Percentiles rank a stretch among this genome's conserved stretches.
Conservation (phyloP, 37 sponge, comb jelly and placozoan genomes). For the Haliclona indistincta region DNA sequence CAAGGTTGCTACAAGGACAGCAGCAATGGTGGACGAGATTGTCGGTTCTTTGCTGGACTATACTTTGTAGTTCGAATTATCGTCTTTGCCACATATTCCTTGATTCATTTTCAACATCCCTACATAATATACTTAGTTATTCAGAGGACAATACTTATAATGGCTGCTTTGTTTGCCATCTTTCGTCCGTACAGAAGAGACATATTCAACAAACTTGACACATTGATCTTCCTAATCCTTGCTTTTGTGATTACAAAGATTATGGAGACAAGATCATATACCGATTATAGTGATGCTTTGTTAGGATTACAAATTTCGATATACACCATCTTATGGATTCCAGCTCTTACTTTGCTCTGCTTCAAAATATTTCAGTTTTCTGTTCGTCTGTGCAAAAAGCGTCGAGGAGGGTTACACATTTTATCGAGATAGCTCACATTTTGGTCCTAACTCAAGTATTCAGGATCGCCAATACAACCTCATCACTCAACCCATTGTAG, state of each 20-base stretch:
- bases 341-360: too few relatives aligned
- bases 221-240: not conserved
- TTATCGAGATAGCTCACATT: too few relatives aligned
- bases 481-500: too few relatives aligned
- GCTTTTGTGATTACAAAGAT: not conserved
- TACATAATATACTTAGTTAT: not conserved
- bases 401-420: too few relatives aligned
- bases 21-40: conserved; percentile 4
- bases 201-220: not conserved
- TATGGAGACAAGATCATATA: too few relatives aligned
- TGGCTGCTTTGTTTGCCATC: not conserved
- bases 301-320: too few relatives aligned
- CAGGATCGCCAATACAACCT: too few relatives aligned
- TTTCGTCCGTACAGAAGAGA: conserved; percentile 7
- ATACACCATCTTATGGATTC: too few relatives aligned
- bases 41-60: conserved; percentile 3
- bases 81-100: not conserved
- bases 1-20: not conserved
- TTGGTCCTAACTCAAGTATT: too few relatives aligned
- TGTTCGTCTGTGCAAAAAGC: too few relatives aligned
- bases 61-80: not conserved
- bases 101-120: not conserved
- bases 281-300: too few relatives aligned
- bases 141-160: not conserved
- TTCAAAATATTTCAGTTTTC: too few relatives aligned